phyloP scores from a whole-genome alignment of 2,797 vertebrate species.

The Clarias fuscus region DNA sequence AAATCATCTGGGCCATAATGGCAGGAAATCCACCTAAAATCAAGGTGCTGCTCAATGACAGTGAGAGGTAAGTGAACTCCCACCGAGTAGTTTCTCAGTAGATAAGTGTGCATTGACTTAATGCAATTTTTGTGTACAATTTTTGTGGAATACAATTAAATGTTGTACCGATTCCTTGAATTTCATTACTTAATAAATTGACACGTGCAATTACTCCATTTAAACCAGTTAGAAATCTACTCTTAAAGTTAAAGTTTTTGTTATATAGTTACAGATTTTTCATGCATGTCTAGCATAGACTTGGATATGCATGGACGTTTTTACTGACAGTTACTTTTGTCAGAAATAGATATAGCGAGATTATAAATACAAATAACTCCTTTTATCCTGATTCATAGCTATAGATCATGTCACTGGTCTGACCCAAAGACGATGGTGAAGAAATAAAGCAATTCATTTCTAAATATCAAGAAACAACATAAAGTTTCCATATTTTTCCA shows the following conservation, averaged over 20 bases:
- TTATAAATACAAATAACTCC: neutral
- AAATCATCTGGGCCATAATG: conserved; percentile 58
- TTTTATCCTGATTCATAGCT: neutral
- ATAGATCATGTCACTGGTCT: neutral
- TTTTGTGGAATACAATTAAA: neutral
- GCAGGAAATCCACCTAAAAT: conserved; percentile 63
- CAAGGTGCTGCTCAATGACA: conserved; percentile 52
- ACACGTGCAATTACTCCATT: neutral
- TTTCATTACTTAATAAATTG: neutral
- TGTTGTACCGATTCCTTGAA: neutral
- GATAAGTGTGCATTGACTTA: no score
- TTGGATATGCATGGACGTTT: no score
- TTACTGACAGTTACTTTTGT: no score
- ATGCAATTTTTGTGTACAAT: neutral
- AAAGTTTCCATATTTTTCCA: neutral
- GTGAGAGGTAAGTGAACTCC: conserved; percentile 67
- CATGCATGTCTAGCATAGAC: neutral
- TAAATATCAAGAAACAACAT: neutral
- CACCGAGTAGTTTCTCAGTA: neutral
- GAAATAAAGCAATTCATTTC: neutral
- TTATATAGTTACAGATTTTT: neutral
- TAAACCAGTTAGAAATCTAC: neutral
- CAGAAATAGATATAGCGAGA: no score
- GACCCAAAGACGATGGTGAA: neutral
- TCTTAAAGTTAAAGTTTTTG: neutral